Evolutionary conservation across 2,888 invertebrate species (phyloP), one percentile per base, ranked within the genome.

Genomic region (Resseliella maxima): DNA sequence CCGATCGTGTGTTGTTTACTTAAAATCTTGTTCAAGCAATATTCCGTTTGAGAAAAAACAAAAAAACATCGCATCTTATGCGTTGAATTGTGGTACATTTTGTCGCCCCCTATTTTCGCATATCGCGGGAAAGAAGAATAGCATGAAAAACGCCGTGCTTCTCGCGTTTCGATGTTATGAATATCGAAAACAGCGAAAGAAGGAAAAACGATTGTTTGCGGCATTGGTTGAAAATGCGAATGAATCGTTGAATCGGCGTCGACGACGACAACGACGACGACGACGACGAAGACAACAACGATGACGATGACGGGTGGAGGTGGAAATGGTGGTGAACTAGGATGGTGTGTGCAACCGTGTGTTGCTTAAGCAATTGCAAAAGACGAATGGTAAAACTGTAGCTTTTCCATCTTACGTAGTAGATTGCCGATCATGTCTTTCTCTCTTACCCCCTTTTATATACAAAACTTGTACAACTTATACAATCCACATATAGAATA

Each of bases 391-490:
- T 27, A 64, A 81, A 38, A n/a, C 21, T 38, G 83, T 83, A 83
- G 36, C 83, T 83, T 83, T 83, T 72, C 72, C 72, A 83, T 83
- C 83, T 83, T 83, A 38, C 83, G 38, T 83, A 36, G 1, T 83
- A 38, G n/a, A 38, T 81, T n/a, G 35, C 83, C 38, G 83, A 38
- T 38, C n/a, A 36, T 83, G 83, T 83, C 38, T n/a, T n/a, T 83
- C 38, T 83, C 38, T 21, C 83, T 35, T 72, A n/a, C 15, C 31
- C 27, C 36, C 83, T 24, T n/a, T n/a, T 83, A 72, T 72, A 15
- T 72, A 72, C 31, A 59, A 72, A 72, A 72, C 72, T 72, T 31
- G 1, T 31, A 72, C 31, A 72, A 72, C 72, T 72, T 72, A 31
- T n/a, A n/a, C 64, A 5, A 81, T 81, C 5, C 36, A 81, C 36